A percentile compares a stretch with the other conserved stretches of the same genome.
These are phyloP conservation scores for Homalodisca vitripennis DNA, from an alignment of 1,140 invertebrate species.

Conservation along the genomic window DNA sequence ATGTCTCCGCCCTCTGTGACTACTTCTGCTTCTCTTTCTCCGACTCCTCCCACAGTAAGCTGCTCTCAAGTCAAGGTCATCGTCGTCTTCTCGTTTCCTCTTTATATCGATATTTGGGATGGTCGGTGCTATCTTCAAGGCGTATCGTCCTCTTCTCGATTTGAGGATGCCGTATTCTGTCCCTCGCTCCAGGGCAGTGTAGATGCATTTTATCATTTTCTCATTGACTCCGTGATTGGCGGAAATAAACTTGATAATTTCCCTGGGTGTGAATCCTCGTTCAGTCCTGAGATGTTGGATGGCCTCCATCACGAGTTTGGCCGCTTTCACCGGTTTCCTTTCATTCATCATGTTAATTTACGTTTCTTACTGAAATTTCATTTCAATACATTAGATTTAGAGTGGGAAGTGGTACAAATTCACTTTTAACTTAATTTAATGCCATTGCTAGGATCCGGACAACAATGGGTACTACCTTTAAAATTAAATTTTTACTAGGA, in stretches of 20 bases:
- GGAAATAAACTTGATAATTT: background rate
- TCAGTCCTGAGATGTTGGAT: background rate
- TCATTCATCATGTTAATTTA: background rate
- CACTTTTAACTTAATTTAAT: background rate
- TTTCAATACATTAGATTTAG: background rate
- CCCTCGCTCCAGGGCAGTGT: slow-evolving; percentile 5
- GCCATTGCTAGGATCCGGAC: background rate
- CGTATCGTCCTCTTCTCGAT: background rate
- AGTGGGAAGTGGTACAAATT: background rate
- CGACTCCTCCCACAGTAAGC: background rate
- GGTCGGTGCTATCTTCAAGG: background rate
- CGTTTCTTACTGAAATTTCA: background rate
- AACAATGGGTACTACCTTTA: background rate
- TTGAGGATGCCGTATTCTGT: background rate
- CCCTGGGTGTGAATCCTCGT: background rate
- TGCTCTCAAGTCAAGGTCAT: too few species aligned
- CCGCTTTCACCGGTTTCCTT: background rate
- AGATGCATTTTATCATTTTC: background rate
- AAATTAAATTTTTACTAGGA: too few species aligned
- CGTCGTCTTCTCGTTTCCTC: too few species aligned
- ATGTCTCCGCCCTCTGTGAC: background rate
- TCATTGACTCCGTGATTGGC: background rate
- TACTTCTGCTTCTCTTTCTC: background rate
- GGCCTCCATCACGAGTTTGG: slow-evolving; percentile 5
- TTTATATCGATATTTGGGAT: background rate